Conservation (phyloP, 2,113 vertebrate genomes). For the Psittacula cyanocephala region DNA sequence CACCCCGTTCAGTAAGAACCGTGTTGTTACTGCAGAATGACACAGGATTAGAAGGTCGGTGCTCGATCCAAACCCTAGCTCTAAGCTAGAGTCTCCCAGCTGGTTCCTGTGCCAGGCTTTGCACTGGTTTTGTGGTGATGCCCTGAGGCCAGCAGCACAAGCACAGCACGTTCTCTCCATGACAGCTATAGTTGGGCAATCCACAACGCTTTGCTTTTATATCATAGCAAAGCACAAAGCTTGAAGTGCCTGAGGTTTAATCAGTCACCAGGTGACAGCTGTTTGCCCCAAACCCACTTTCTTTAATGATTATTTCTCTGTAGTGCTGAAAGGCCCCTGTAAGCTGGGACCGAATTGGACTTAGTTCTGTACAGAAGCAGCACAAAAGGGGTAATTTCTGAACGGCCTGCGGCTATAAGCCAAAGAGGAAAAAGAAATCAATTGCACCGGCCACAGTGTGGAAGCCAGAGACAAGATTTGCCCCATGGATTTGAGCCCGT, state of each 20-base stretch:
- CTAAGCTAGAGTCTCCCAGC: not conserved
- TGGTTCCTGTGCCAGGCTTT: slow-evolving; percentile 31
- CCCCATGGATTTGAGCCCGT: not conserved
- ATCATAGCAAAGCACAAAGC: not conserved
- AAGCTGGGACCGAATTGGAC: not conserved
- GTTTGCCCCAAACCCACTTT: not conserved
- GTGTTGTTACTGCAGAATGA: not conserved
- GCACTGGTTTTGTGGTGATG: slow-evolving; percentile 8
- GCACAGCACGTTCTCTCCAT: slow-evolving; percentile 18
- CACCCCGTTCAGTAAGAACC: not conserved
- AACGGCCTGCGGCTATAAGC: not conserved
- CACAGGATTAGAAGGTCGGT: not conserved
- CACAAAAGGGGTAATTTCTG: not conserved
- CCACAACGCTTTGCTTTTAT: not conserved
- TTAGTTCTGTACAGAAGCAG: not conserved
- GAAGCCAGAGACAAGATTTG: not conserved
- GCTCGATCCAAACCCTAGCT: not conserved
- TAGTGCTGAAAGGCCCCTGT: not conserved
- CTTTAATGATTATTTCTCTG: not conserved
- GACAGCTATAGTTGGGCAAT: slow-evolving; percentile 44
- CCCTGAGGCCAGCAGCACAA: not conserved
- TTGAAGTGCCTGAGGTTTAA: not conserved
- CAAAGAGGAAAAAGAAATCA: not conserved
- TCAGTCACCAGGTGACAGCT: slow-evolving; percentile 24
- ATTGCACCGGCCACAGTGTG: not conserved